Percentiles rank a stretch among this genome's conserved stretches.
These are phyloP conservation scores for Periophthalmodon schlosseri DNA, from an alignment of 2,113 vertebrate genomes.

Conservation along the genomic window DNA sequence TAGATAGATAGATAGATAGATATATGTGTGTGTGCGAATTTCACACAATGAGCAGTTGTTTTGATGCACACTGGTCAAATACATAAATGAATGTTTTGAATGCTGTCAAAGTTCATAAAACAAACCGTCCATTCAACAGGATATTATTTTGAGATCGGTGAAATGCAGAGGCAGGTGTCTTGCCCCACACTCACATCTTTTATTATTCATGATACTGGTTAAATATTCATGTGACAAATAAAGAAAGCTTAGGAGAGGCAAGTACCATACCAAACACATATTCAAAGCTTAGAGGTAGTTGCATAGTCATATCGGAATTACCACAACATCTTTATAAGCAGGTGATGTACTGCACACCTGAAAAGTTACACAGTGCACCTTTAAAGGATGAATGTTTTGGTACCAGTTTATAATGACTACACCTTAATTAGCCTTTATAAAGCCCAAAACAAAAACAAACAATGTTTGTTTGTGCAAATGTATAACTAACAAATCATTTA, in stretches of 20 bases:
- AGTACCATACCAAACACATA: slow-evolving; percentile 32
- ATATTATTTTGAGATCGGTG: slow-evolving; percentile 39
- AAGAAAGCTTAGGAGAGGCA: slow-evolving; percentile 27
- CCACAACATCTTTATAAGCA: too few species aligned
- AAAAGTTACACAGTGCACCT: neutral
- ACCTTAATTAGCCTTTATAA: too few species aligned
- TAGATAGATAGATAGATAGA: rapidly evolving
- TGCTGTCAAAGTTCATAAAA: slow-evolving; percentile 12
- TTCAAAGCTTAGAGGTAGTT: slow-evolving; percentile 11
- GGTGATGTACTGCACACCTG: too few species aligned
- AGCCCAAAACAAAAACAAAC: too few species aligned
- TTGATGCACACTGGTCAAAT: neutral
- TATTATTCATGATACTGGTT: slow-evolving; percentile 57
- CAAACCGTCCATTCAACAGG: neutral
- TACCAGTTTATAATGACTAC: too few species aligned
- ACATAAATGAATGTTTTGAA: neutral
- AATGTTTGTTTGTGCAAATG: too few species aligned
- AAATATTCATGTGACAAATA: slow-evolving; percentile 65
- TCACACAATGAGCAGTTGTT: neutral
- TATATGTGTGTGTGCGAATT: neutral
- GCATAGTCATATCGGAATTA: too few species aligned
- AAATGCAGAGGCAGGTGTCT: slow-evolving; percentile 47
- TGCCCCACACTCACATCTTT: slow-evolving; percentile 43
- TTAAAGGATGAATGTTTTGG: neutral
- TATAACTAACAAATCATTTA: too few species aligned